These are phyloP conservation scores for Strix occidentalis DNA, from an alignment of 2,797 vertebrate genomes.

Conservation along the genomic window DNA sequence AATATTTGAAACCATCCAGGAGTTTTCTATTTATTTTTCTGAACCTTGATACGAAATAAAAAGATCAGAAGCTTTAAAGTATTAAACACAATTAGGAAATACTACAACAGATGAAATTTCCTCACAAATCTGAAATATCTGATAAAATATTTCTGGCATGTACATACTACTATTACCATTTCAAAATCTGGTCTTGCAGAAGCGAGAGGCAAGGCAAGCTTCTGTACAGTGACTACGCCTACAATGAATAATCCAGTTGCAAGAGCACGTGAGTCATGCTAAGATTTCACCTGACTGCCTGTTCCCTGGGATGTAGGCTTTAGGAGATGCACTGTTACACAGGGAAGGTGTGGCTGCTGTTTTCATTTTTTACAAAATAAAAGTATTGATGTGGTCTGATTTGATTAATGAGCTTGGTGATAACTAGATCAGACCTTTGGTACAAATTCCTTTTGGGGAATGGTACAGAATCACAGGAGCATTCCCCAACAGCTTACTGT, in stretches of 20 bases:
- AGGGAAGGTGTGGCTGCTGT: background rate
- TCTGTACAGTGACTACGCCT: conserved; percentile 34
- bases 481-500: background rate
- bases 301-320: background rate
- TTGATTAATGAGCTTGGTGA: background rate
- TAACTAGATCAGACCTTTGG: background rate
- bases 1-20: background rate
- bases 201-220: conserved; percentile 30
- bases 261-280: conserved; percentile 44
- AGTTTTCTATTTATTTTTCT: background rate
- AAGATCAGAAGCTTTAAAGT: conserved; percentile 7
- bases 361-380: background rate
- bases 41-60: background rate
- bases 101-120: conserved; percentile 15
- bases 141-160: conserved; percentile 52
- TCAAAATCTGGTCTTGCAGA: conserved; percentile 60
- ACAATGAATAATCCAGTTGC: conserved; percentile 53
- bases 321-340: background rate
- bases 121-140: conserved; percentile 47
- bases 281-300: background rate
- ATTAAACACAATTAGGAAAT: conserved; percentile 18
- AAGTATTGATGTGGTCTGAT: background rate
- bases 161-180: conserved; percentile 31
- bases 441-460: background rate
- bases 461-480: background rate